Conservation (phyloP, 2,113 vertebrate genomes). For the Gallinago undulata region DNA sequence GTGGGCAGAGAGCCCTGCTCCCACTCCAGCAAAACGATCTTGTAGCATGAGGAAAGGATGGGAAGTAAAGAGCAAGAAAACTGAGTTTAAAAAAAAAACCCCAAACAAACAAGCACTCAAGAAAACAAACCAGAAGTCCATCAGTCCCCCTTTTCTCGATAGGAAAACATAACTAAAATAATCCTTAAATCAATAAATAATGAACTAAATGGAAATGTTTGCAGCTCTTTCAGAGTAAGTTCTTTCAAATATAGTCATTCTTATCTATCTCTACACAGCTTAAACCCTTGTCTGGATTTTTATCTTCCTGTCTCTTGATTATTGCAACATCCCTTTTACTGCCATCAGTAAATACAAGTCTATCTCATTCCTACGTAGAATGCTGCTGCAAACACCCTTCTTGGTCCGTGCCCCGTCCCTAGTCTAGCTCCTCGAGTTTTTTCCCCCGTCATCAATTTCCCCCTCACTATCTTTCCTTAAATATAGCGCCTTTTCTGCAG, state of each 20-base stretch:
- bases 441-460: neutral
- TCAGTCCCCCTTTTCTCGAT: rapidly evolving
- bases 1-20: neutral
- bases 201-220: neutral
- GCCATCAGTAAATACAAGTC: neutral
- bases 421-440: neutral
- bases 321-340: neutral
- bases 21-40: neutral
- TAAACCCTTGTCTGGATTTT: neutral
- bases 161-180: neutral
- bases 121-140: neutral
- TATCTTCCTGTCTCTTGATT: neutral
- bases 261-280: neutral
- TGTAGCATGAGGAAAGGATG: rapidly evolving
- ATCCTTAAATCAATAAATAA: neutral
- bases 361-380: neutral
- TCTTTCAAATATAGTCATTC: neutral
- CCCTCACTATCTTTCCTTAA: neutral
- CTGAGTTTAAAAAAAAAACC: neutral
- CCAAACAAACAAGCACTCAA: no score
- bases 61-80: neutral
- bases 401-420: neutral
- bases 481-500: neutral
- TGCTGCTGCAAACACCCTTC: neutral
- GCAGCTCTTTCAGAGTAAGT: neutral